A percentile compares a stretch with the other conserved stretches of the same genome.
Conservation (phyloP, 2,113 vertebrate species). For the Pantherophis guttatus region DNA sequence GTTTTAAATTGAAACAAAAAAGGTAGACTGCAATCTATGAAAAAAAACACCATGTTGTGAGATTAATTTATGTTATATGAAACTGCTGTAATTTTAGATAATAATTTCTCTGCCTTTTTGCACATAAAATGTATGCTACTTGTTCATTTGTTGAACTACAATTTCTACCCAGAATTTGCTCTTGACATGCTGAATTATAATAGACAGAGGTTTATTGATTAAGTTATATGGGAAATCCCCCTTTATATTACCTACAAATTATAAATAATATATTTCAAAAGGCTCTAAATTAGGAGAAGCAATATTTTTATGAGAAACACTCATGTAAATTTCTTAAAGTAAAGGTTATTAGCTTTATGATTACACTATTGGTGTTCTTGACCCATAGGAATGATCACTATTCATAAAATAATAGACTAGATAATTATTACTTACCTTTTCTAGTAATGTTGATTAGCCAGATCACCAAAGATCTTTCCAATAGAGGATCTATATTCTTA, state of each 20-base stretch:
- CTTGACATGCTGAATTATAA: slow-evolving; percentile 65
- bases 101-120: background rate
- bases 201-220: slow-evolving; percentile 70
- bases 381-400: slow-evolving; percentile 71
- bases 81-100: slow-evolving; percentile 20
- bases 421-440: slow-evolving; percentile 50
- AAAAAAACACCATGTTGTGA: background rate
- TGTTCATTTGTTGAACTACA: background rate
- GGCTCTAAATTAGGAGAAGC: slow-evolving; percentile 64
- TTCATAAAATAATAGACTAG: slow-evolving; percentile 58
- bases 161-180: slow-evolving; percentile 16
- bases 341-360: slow-evolving; percentile 80
- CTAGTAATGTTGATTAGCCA: slow-evolving; percentile 74
- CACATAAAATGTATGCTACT: background rate
- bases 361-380: slow-evolving; percentile 77
- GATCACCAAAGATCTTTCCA: slow-evolving; percentile 75
- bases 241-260: slow-evolving; percentile 76
- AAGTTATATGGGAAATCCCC: slow-evolving; percentile 59
- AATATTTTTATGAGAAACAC: slow-evolving; percentile 63
- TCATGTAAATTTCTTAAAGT: slow-evolving; percentile 69
- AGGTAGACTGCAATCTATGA: background rate
- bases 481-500: slow-evolving; percentile 76
- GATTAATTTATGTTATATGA: slow-evolving; percentile 16
- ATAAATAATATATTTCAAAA: slow-evolving; percentile 75
- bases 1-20: slow-evolving; percentile 34